Evolutionary conservation across 1,140 invertebrate species (phyloP).

Genomic region (Luehdorfia chinensis): DNA sequence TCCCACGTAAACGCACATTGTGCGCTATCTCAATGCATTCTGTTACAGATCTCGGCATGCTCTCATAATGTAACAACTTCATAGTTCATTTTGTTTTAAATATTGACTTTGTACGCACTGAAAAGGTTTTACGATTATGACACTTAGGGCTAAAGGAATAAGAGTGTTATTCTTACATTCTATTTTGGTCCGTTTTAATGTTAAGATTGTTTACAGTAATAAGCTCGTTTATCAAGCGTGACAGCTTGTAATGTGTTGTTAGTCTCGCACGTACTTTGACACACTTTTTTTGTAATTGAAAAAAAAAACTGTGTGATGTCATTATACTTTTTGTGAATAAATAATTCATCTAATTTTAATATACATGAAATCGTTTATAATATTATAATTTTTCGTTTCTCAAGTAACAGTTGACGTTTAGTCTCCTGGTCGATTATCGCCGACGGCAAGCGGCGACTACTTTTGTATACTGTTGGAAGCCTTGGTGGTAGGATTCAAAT

Average conservation of each 20-base stretch:
- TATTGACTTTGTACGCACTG: not conserved
- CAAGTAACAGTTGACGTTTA: too few species aligned
- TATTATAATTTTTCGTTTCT: too few species aligned
- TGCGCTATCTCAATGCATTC: conserved; percentile 46
- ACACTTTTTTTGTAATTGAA: conserved; percentile 30
- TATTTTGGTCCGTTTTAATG: conserved; percentile 23
- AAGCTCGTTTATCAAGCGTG: conserved; percentile 41
- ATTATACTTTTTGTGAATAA: conserved; percentile 10
- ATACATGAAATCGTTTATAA: too few species aligned
- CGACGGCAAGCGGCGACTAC: too few species aligned
- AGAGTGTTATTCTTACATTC: conserved; percentile 20
- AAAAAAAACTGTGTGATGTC: conserved; percentile 9
- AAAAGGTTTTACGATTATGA: conserved; percentile 5
- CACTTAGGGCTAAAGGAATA: conserved; percentile 20
- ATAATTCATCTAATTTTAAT: not conserved
- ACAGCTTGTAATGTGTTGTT: conserved; percentile 46
- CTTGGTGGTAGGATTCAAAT: too few species aligned
- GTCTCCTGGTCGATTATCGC: too few species aligned
- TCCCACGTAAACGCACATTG: conserved; percentile 48
- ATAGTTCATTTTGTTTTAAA: conserved; percentile 38
- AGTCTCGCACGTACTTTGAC: conserved; percentile 33
- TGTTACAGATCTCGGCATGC: conserved; percentile 39
- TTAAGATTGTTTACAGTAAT: conserved; percentile 43
- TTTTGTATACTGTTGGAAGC: too few species aligned
- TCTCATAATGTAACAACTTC: conserved; percentile 34